phyloP scores from a whole-genome alignment of 1,140 invertebrate species.

The Coptotermes formosanus region DNA sequence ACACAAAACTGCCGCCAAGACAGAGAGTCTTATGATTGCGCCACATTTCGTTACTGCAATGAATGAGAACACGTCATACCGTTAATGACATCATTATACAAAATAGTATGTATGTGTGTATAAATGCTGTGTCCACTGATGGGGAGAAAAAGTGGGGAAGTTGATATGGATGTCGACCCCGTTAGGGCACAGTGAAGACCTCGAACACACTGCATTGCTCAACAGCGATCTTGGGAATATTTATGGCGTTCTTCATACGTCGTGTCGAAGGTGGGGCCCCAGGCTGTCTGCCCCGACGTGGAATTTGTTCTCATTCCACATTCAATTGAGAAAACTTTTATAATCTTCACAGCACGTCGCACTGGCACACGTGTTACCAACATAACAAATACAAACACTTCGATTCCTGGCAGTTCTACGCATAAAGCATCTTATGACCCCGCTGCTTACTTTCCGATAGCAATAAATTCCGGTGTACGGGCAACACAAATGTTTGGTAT shows the following conservation, averaged over 20 bases:
- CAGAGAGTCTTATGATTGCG: too few species aligned
- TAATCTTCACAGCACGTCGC: too few species aligned
- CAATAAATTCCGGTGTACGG: too few species aligned
- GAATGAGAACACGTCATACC: neutral
- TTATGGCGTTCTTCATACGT: neutral
- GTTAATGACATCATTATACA: neutral
- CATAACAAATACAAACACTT: too few species aligned
- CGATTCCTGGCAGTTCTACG: too few species aligned
- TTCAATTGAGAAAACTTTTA: neutral
- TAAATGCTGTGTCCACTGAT: neutral
- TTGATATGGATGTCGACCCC: neutral
- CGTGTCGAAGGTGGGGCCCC: neutral
- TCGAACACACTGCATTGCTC: constrained; percentile 7
- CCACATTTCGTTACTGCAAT: too few species aligned
- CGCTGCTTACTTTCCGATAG: too few species aligned
- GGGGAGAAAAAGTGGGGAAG: neutral
- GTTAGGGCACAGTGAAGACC: neutral
- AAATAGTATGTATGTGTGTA: neutral
- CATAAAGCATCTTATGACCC: too few species aligned
- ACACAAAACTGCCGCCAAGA: too few species aligned
- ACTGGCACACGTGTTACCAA: too few species aligned
- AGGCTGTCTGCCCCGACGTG: neutral
- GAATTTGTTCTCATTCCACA: neutral
- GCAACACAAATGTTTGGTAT: too few species aligned
- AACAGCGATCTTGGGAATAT: constrained; percentile 23